A percentile compares a stretch with the other conserved stretches of the same genome.
Conservation (phyloP, 2,888 invertebrate species). For the Sepioteuthis lessoniana region DNA sequence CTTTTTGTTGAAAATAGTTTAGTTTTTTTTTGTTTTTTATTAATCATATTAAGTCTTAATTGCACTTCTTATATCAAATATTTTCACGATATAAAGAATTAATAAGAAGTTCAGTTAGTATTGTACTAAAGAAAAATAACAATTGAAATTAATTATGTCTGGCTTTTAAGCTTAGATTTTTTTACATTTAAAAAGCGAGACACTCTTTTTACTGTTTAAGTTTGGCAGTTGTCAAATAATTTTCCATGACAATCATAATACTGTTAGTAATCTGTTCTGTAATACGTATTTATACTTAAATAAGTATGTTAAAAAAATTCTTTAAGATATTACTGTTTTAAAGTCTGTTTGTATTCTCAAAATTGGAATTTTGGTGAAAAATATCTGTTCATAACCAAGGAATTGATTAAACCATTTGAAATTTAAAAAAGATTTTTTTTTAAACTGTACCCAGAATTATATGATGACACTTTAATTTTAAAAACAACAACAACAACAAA, state of each 20-base stretch:
- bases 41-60: neutral
- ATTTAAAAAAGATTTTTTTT: too few relatives aligned
- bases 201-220: neutral
- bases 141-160: neutral
- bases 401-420: neutral
- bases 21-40: too few relatives aligned
- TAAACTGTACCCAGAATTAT: neutral
- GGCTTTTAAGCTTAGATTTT: too few relatives aligned
- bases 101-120: neutral
- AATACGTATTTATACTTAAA: neutral
- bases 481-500: neutral
- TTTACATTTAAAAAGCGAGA: neutral
- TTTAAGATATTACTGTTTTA: neutral
- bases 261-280: neutral
- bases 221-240: neutral
- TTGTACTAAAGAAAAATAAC: neutral
- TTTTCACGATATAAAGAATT: neutral
- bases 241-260: neutral
- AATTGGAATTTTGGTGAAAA: neutral
- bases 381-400: neutral
- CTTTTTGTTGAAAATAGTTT: neutral
- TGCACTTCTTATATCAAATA: neutral
- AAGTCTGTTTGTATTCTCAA: too few relatives aligned
- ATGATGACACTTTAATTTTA: neutral
- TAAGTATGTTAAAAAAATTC: accelerated